Conservation (phyloP, 1,140 invertebrate genomes). For the Lanistes nyassanus region DNA sequence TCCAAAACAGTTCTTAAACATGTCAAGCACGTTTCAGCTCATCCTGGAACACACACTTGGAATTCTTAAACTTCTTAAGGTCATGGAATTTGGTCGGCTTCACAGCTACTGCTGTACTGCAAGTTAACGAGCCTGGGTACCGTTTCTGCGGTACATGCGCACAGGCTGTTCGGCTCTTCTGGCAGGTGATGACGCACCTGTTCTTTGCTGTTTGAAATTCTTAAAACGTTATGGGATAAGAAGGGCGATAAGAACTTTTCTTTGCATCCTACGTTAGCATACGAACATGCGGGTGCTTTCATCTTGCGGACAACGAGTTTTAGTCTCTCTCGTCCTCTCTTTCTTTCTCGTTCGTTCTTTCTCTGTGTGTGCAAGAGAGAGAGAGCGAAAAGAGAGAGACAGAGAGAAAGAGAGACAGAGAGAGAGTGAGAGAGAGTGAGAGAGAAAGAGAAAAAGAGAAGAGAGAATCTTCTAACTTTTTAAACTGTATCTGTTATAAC, state of each 20-base stretch:
- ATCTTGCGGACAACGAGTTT: background rate
- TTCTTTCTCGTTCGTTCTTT: slow-evolving; percentile 2
- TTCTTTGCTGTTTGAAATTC: background rate
- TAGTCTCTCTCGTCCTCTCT: background rate
- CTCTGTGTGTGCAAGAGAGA: background rate
- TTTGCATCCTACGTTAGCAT: background rate
- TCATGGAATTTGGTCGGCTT: too few species aligned
- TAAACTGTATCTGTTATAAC: too few species aligned
- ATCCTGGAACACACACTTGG: too few species aligned
- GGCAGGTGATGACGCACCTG: background rate
- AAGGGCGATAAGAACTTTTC: background rate
- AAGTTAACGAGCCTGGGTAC: too few species aligned
- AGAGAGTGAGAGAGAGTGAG: background rate
- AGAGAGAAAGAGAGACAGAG: background rate
- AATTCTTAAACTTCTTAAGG: too few species aligned
- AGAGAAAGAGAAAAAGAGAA: background rate
- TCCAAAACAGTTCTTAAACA: too few species aligned
- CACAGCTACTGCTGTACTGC: too few species aligned
- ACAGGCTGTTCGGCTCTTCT: background rate
- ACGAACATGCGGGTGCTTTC: background rate
- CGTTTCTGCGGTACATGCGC: background rate
- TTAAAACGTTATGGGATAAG: background rate
- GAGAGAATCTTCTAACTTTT: too few species aligned
- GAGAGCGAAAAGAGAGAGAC: background rate
- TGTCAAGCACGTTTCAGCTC: too few species aligned